A percentile compares a stretch with the other conserved stretches of the same genome.
Conservation (phyloP, 2,888 invertebrate species). For the Aspidapion aeneum region DNA sequence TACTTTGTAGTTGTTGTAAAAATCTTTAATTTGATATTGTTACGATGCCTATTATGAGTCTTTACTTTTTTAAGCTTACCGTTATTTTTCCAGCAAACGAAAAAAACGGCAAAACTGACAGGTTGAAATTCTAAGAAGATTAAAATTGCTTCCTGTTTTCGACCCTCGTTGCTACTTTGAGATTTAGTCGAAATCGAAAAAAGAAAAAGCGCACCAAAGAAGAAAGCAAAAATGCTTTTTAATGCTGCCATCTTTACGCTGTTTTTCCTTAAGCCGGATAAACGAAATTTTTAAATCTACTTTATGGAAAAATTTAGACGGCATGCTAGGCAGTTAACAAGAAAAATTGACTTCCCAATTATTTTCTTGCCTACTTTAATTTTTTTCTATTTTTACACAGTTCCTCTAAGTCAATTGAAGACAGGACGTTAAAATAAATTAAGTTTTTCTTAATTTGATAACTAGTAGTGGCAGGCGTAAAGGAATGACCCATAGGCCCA, state of each 20-base stretch:
- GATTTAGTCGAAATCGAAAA: not conserved
- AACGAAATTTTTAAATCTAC: not conserved
- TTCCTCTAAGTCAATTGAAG: too few relatives aligned
- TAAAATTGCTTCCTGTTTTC: slow-evolving; percentile 2
- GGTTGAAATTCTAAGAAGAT: slow-evolving; percentile 20
- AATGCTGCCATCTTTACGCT: not conserved
- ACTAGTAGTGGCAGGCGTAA: too few relatives aligned
- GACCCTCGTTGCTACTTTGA: not conserved
- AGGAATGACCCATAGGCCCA: too few relatives aligned
- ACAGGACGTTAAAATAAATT: too few relatives aligned
- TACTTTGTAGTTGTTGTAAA: too few relatives aligned
- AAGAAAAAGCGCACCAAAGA: not conserved
- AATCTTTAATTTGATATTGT: too few relatives aligned
- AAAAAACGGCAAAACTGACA: slow-evolving; percentile 17
- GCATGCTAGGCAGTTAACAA: too few relatives aligned
- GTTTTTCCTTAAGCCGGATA: not conserved
- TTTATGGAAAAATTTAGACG: not conserved
- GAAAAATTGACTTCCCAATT: too few relatives aligned
- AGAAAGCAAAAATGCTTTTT: not conserved
- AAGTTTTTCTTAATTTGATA: too few relatives aligned
- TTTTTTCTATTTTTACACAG: too few relatives aligned
- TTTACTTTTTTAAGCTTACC: slow-evolving; percentile 12
- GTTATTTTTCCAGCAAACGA: slow-evolving; percentile 20
- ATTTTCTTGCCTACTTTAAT: too few relatives aligned
- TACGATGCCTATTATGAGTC: too few relatives aligned